phyloP scores from a whole-genome alignment of 2,888 invertebrate species.

The Pristionchus maxplancki region DNA sequence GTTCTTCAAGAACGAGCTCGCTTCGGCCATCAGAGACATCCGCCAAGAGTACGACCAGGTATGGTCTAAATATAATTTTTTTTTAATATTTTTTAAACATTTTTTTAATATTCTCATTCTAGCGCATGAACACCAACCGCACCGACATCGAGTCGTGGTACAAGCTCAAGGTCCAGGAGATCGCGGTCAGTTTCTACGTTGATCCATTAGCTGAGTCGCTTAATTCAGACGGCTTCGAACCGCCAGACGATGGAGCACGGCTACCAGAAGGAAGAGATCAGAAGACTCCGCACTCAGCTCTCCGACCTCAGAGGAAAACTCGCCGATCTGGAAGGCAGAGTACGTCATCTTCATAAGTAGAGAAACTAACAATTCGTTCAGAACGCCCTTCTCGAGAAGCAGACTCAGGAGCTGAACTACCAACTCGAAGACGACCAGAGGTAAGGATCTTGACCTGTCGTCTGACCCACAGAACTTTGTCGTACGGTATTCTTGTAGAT shows the following conservation, averaged over 20 bases:
- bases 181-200: constrained; percentile 79
- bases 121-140: constrained; percentile 79
- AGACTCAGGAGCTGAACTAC: constrained; percentile 79
- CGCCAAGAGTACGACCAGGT: constrained; percentile 80
- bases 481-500: too few relatives aligned
- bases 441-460: too few relatives aligned
- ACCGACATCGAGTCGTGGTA: constrained; percentile 80
- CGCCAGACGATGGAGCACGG: constrained; percentile 79
- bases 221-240: constrained; percentile 79
- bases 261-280: constrained; percentile 75
- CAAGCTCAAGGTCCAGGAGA: constrained; percentile 81
- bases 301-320: constrained; percentile 79
- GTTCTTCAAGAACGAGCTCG: constrained; percentile 81
- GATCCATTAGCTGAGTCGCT: too few relatives aligned
- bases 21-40: constrained; percentile 80
- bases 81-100: background rate
- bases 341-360: constrained; percentile 66
- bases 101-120: constrained; percentile 53
- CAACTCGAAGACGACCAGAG: constrained; percentile 80
- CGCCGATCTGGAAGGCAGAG: constrained; percentile 80
- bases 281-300: constrained; percentile 79
- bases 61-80: background rate
- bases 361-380: too few relatives aligned
- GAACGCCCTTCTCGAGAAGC: constrained; percentile 80
- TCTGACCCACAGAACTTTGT: too few relatives aligned